Evolutionary conservation across 2,888 invertebrate genomes (phyloP).

Genomic region (Ectobius pallidus): DNA sequence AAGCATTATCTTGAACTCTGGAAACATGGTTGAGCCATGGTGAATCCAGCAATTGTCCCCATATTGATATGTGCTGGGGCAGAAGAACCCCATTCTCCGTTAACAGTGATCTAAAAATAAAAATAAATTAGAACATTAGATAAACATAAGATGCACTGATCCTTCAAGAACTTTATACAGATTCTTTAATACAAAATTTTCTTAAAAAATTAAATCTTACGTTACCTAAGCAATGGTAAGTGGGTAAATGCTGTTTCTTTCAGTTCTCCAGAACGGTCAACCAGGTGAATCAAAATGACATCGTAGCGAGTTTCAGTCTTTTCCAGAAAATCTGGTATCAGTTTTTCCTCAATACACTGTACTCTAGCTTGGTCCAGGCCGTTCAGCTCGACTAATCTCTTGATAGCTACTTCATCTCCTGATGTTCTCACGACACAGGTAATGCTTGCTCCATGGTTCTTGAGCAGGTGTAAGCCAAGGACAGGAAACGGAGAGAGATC

Average conservation of each 20-base stretch:
- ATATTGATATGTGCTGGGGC: slow-evolving; percentile 60
- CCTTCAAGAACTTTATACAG: no score
- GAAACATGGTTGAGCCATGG: slow-evolving; percentile 65
- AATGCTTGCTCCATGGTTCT: slow-evolving; percentile 50
- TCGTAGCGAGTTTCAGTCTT: slow-evolving; percentile 56
- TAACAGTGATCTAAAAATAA: slow-evolving; percentile 52
- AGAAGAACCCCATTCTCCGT: slow-evolving; percentile 58
- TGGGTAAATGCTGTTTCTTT: slow-evolving; percentile 54
- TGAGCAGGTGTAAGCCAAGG: slow-evolving; percentile 58
- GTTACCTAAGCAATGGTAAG: slow-evolving; percentile 46
- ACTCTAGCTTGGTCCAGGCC: slow-evolving; percentile 53
- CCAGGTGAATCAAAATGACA: slow-evolving; percentile 61
- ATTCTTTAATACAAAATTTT: slow-evolving; percentile 47
- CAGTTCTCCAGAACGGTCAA: slow-evolving; percentile 65
- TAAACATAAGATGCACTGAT: no score
- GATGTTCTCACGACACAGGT: slow-evolving; percentile 54
- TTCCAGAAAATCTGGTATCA: slow-evolving; percentile 48
- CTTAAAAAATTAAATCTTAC: neutral
- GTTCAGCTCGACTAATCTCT: slow-evolving; percentile 56
- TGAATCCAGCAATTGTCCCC: slow-evolving; percentile 65
- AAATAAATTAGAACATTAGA: no score
- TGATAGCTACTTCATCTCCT: slow-evolving; percentile 52
- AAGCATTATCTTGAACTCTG: slow-evolving; percentile 59
- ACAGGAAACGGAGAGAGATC: slow-evolving; percentile 69
- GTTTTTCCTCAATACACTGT: slow-evolving; percentile 50